Conservation (phyloP, 2,888 invertebrate genomes). For the Chrysolina americana region DNA sequence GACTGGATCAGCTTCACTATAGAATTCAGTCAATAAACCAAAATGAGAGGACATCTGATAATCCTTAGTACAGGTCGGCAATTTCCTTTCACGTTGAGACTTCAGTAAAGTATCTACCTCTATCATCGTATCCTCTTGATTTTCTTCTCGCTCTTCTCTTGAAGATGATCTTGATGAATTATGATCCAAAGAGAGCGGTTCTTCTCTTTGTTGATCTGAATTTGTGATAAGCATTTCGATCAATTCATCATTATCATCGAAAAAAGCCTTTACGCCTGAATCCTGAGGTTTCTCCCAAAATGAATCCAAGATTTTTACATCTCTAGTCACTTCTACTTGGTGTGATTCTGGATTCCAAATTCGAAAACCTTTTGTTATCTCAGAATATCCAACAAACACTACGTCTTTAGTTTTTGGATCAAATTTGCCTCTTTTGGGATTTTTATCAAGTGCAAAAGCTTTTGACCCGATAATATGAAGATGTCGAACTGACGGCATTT, state of each 20-base stretch:
- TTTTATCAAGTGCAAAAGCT: slow-evolving; percentile 4
- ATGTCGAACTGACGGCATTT: slow-evolving; percentile 4
- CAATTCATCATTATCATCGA: not conserved
- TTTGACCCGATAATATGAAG: slow-evolving; percentile 9
- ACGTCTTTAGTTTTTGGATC: not conserved
- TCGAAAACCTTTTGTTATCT: slow-evolving; percentile 2
- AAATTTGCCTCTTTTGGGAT: not conserved
- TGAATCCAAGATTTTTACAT: not conserved
- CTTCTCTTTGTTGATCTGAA: not conserved
- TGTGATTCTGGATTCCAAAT: not conserved
- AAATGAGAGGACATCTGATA: not conserved
- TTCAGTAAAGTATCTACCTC: not conserved
- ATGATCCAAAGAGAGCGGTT: not conserved
- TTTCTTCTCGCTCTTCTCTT: not conserved
- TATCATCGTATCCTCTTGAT: not conserved
- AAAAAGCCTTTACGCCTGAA: not conserved
- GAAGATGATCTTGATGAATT: not conserved
- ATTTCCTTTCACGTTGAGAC: not conserved
- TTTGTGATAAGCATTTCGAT: not conserved
- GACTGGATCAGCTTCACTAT: not conserved
- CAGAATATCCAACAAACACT: slow-evolving; percentile 4
- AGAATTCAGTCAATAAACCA: slow-evolving; percentile 2
- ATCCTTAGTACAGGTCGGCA: not conserved
- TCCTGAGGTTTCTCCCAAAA: not conserved
- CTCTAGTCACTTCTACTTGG: slow-evolving; percentile 6